These are phyloP conservation scores for Clarias platycephalus DNA, from an alignment of 2,797 vertebrate species.

Conservation along the genomic window DNA sequence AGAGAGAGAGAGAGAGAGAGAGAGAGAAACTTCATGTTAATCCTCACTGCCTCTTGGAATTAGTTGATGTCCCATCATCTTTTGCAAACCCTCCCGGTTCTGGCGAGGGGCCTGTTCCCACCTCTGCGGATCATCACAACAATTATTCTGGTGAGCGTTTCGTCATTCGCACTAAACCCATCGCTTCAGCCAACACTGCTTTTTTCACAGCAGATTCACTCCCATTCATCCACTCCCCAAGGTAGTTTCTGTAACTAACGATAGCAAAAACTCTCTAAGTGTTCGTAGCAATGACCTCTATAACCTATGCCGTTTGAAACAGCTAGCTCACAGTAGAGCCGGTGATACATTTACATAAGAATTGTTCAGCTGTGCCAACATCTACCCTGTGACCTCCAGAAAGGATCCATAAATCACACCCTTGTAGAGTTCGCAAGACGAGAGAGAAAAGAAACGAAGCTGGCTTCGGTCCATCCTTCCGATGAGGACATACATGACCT, in stretches of 20 bases:
- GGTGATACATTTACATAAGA: constrained; percentile 47
- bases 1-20: constrained; percentile 24
- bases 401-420: constrained; percentile 44
- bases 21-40: neutral
- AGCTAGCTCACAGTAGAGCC: constrained; percentile 32
- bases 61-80: constrained; percentile 51
- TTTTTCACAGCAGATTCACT: constrained; percentile 20
- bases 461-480: constrained; percentile 17
- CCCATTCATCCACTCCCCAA: constrained; percentile 19
- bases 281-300: constrained; percentile 37
- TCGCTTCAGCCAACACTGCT: constrained; percentile 29
- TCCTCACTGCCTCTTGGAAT: constrained; percentile 29
- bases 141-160: constrained; percentile 47
- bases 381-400: constrained; percentile 43
- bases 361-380: constrained; percentile 49
- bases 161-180: constrained; percentile 26
- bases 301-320: constrained; percentile 46
- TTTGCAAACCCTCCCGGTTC: constrained; percentile 48
- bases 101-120: constrained; percentile 46
- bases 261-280: constrained; percentile 4
- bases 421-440: constrained; percentile 26
- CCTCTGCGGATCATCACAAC: constrained; percentile 42
- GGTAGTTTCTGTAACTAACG: constrained; percentile 25
- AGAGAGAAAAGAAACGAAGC: constrained; percentile 21
- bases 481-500: constrained; percentile 18